phyloP scores from a whole-genome alignment of 2,888 invertebrate species.

The Drosophila paramelanica region DNA sequence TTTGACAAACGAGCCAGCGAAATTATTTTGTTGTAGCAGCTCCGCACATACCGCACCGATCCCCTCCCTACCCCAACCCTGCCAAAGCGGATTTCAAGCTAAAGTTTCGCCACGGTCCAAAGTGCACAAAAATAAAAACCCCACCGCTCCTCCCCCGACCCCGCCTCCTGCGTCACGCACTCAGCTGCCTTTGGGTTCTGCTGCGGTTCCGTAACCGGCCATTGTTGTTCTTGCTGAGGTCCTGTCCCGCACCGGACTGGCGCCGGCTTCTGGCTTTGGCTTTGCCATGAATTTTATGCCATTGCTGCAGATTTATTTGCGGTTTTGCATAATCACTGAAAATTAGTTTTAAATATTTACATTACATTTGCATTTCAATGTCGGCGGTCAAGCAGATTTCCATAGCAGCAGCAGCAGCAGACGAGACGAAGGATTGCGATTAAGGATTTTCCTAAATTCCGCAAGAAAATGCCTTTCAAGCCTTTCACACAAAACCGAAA shows the following conservation, averaged over 20 bases:
- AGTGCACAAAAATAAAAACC: conserved; percentile 25
- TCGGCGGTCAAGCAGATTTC: conserved; percentile 49
- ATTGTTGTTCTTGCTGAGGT: conserved; percentile 16
- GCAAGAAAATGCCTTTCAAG: neutral
- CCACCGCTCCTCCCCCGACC: conserved; percentile 3
- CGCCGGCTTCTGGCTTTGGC: conserved; percentile 36
- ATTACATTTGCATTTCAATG: conserved; percentile 77
- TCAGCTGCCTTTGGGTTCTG: conserved; percentile 43
- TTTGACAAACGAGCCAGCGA: conserved; percentile 79
- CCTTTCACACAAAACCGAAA: no score
- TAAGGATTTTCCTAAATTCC: conserved; percentile 12
- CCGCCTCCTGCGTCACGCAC: conserved; percentile 41
- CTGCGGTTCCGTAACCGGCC: conserved; percentile 57
- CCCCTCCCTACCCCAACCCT: no score
- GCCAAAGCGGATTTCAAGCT: conserved; percentile 50
- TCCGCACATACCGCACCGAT: conserved; percentile 21
- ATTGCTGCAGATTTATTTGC: conserved; percentile 80
- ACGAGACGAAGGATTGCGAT: neutral
- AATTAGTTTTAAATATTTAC: conserved; percentile 79
- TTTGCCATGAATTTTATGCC: conserved; percentile 59
- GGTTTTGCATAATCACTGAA: conserved; percentile 80
- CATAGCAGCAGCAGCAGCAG: neutral
- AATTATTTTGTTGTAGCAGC: conserved; percentile 72
- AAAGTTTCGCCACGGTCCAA: conserved; percentile 57
- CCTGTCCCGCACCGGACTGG: conserved; percentile 20